Evolutionary conservation across 2,113 vertebrate species (phyloP).

Genomic region (Ctenodactylus gundi): DNA sequence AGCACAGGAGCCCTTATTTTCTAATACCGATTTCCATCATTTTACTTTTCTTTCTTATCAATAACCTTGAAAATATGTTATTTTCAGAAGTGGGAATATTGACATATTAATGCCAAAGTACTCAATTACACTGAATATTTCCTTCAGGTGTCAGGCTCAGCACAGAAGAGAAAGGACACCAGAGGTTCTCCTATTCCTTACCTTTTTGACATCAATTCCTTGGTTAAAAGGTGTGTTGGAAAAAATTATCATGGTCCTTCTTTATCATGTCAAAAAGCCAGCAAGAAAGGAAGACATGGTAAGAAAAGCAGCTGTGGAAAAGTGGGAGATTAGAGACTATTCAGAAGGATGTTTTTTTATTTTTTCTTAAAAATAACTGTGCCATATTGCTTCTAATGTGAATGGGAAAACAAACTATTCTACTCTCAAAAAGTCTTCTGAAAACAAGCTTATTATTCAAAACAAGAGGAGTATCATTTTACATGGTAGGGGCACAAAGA

Average conservation of each 20-base stretch:
- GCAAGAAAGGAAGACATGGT: background rate
- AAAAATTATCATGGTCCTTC: background rate
- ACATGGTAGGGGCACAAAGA: background rate
- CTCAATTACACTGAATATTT: background rate
- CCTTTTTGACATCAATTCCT: no score
- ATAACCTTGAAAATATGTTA: background rate
- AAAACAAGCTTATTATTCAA: background rate
- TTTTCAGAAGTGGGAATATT: background rate
- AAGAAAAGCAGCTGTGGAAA: background rate
- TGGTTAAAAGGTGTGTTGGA: background rate
- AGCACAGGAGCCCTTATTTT: background rate
- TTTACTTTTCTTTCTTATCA: background rate
- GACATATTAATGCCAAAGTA: background rate
- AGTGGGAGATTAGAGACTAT: background rate
- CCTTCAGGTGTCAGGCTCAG: background rate
- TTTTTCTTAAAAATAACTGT: background rate
- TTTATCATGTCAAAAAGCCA: background rate
- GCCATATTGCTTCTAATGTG: background rate
- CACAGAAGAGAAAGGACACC: background rate
- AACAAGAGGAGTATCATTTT: background rate
- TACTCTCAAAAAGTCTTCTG: background rate
- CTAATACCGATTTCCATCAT: background rate
- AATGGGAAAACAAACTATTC: background rate
- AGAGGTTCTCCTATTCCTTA: background rate
- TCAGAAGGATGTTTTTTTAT: background rate